Percentiles rank a stretch among this genome's conserved stretches.
Evolutionary conservation across 23 tunicate genomes (phyloP).

Genomic region (Diplosoma virens): DNA sequence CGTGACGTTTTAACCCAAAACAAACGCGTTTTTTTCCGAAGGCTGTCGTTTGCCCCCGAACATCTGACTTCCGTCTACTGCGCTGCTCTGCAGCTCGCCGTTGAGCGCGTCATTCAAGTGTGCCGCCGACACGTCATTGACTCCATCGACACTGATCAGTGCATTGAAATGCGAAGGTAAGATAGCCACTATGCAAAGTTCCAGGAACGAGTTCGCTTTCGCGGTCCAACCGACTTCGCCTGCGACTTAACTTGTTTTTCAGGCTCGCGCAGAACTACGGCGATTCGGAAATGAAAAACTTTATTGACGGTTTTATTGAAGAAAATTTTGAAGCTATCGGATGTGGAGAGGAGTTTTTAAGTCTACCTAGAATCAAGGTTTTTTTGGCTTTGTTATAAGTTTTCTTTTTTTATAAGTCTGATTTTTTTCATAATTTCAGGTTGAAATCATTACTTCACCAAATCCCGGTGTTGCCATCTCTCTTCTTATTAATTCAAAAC

Average conservation of each 20-base stretch:
- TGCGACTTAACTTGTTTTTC: not conserved
- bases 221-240: not conserved
- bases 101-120: slow-evolving; percentile 62
- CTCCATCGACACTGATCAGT: slow-evolving; percentile 41
- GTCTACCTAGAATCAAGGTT: slow-evolving; percentile 64
- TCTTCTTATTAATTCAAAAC: slow-evolving; percentile 25
- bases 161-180: slow-evolving; percentile 60
- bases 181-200: too few species aligned
- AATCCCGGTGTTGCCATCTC: slow-evolving; percentile 6
- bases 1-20: too few species aligned
- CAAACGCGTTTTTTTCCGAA: slow-evolving; percentile 10
- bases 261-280: slow-evolving; percentile 63
- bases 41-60: slow-evolving; percentile 41
- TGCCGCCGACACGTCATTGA: slow-evolving; percentile 57
- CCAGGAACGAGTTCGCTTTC: not conserved
- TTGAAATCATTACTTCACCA: slow-evolving; percentile 35
- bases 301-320: slow-evolving; percentile 52
- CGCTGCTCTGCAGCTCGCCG: slow-evolving; percentile 56
- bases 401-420: not conserved
- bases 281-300: slow-evolving; percentile 41
- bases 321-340: slow-evolving; percentile 60
- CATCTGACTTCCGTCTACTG: slow-evolving; percentile 48
- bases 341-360: slow-evolving; percentile 41
- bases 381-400: not conserved
- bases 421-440: slow-evolving; percentile 17